A percentile compares a stretch with the other conserved stretches of the same genome.
These are phyloP conservation scores for Apodemia mormo DNA, from an alignment of 2,888 invertebrate species.

Conservation along the genomic window DNA sequence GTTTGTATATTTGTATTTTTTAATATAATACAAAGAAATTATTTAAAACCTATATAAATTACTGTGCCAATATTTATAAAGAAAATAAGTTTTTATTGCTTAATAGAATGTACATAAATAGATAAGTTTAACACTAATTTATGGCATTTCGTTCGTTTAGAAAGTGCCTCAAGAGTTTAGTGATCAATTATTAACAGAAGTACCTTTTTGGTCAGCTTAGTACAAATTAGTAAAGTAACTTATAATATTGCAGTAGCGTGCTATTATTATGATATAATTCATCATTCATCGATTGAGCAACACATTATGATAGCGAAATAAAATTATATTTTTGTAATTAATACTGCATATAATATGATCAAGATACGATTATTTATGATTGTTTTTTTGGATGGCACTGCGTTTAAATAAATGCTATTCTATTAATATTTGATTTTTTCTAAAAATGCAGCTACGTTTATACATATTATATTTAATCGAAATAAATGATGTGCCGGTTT, in stretches of 20 bases:
- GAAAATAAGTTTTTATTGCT: neutral
- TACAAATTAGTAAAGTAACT: slow-evolving; percentile 7
- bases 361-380: slow-evolving; percentile 15
- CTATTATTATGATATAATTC: slow-evolving; percentile 17
- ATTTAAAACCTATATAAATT: neutral
- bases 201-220: neutral
- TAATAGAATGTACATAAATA: neutral
- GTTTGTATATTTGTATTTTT: neutral
- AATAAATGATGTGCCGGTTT: slow-evolving; percentile 5
- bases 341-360: slow-evolving; percentile 34
- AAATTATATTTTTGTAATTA: slow-evolving; percentile 20
- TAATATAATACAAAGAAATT: neutral
- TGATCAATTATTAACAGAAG: neutral
- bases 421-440: neutral
- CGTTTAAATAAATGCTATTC: slow-evolving; percentile 24
- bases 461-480: neutral
- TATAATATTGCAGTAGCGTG: slow-evolving; percentile 8
- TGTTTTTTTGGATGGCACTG: slow-evolving; percentile 30
- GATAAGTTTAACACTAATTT: slow-evolving; percentile 26
- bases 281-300: slow-evolving; percentile 34
- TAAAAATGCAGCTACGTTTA: slow-evolving; percentile 1
- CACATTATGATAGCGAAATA: slow-evolving; percentile 2
- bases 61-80: neutral
- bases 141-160: slow-evolving; percentile 4
- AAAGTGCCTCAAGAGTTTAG: slow-evolving; percentile 15